Evolutionary conservation across 2,888 invertebrate genomes (phyloP), one percentile per base, ranked within the genome.

Genomic region (Drosophila gaucha): DNA sequence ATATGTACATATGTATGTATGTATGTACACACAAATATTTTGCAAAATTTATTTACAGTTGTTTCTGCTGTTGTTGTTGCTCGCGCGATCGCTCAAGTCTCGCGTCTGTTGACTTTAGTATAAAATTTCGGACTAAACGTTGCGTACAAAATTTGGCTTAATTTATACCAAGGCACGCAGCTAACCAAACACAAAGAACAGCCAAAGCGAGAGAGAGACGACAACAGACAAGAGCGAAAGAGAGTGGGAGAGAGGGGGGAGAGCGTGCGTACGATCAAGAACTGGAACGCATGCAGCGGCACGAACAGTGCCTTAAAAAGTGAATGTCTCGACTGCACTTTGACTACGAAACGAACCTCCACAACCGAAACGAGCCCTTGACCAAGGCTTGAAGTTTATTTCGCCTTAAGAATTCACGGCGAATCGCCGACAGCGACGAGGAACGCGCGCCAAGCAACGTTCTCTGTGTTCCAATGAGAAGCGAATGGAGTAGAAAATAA

Each of bases 151-250:
- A 65, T 83, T 82, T 82, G 69, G 83, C 80, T 76, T 67, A 73
- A 84, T 90, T 90, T 90, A 90, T 90, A 91, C 78, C 74, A 76
- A 77, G 46, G 60, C 83, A 82, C 85, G 67, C 68, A 70, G 71
- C 56, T 58, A 38, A 41, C 16, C 57, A 67, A 67, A 46, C 50
- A 60, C 28, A 55, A 63, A 47, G 50, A 50, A 64, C 26, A 41
- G 8, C 31, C 20, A 31, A 41, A 16, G 63, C 35, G 54, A 36
- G 47, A 31, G 59, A 41, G 58, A 43, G 52, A 20, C 26, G 39
- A 24, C 44, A 28, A 28, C 30, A 50, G 12, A 3, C 22, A 1
- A 16, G 1, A 6, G 14, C 3, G 8, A 16, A 22, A 35, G 14
- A 16, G 35, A 33, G 50, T 33, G 39, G 43, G 52, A 33, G 36